Evolutionary conservation across 2,113 vertebrate species (phyloP).

Genomic region (Montifringilla adamsi): DNA sequence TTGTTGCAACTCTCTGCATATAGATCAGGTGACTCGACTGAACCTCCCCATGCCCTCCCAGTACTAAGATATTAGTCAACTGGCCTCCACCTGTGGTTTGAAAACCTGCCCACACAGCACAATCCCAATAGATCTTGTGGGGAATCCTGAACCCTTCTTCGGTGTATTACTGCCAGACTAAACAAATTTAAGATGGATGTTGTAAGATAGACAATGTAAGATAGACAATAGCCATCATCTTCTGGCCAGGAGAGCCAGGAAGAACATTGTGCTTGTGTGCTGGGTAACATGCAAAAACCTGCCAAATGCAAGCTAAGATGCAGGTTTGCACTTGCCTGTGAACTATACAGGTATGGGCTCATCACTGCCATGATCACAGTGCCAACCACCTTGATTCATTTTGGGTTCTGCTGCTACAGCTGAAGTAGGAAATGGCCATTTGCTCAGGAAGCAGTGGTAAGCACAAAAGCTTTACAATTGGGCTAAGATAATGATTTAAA

Average conservation of each 20-base stretch:
- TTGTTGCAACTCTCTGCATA: too few relatives aligned
- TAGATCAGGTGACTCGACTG: too few relatives aligned
- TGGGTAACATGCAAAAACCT: background rate
- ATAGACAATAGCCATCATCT: rapidly evolving
- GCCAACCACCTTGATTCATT: background rate
- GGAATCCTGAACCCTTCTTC: background rate
- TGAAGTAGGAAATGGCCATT: background rate
- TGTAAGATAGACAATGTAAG: rapidly evolving
- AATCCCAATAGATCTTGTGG: background rate
- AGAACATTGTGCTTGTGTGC: rapidly evolving
- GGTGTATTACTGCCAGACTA: background rate
- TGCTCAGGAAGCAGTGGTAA: background rate
- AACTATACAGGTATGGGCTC: background rate
- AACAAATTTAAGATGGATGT: background rate
- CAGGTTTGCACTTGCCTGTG: background rate
- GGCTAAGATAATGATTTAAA: background rate
- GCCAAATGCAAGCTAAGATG: background rate
- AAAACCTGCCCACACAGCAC: background rate
- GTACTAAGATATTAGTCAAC: rapidly evolving
- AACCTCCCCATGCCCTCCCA: rapidly evolving
- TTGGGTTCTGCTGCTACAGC: rapidly evolving
- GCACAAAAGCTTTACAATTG: background rate
- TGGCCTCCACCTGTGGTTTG: background rate
- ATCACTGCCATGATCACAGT: background rate
- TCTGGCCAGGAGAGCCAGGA: background rate